Evolutionary conservation across 1,140 invertebrate species (phyloP), one percentile per base, ranked within the genome.

Genomic region (Metopolophium dirhodum): DNA sequence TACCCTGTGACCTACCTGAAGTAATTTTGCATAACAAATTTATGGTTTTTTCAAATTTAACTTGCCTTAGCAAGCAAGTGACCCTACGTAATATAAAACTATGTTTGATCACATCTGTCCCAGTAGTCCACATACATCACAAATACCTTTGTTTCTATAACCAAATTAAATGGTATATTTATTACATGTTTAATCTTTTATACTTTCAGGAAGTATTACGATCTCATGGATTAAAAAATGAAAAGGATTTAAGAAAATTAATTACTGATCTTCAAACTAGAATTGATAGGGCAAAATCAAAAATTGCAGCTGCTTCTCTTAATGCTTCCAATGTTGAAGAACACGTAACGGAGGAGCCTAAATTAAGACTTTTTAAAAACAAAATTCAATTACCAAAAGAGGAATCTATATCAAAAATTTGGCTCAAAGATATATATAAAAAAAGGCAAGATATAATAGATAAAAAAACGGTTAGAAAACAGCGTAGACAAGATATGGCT

Each of bases 401-500:
- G 94, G 96, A 96, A 22, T 96, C 96, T 93, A 96, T 97, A 85
- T 97, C 97, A 94, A 96, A 96, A 92, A 95, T 96, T 51, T 98
- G 97, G 97, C 95, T 98, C 82, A 95, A 96, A 45, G 96, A 97
- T 87, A 96, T 97, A 0, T 95, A 94, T 95, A 96, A 95, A 94
- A 96, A 95, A 96, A 96, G 96, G 96, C 95, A 96, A 95, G 96
- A 97, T 95, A 96, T 97, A 95, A 94, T 97, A 51, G 97, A 97
- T 37, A 96, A 96, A 94, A 96, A 97, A 94, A 95, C 96, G 94
- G 96, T 96, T 1, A 96, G 98, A 54, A 96, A 97, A 94, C 97
- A 98, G 95, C 96, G 97, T 37, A 97, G 98, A 94, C 96, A 97
- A 94, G 98, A 99, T 94, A 98, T 98, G 97, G 97, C 98, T 22